Evolutionary conservation across 2,888 invertebrate genomes (phyloP).

Genomic region (Scaptodrosophila latifasciaeformis): DNA sequence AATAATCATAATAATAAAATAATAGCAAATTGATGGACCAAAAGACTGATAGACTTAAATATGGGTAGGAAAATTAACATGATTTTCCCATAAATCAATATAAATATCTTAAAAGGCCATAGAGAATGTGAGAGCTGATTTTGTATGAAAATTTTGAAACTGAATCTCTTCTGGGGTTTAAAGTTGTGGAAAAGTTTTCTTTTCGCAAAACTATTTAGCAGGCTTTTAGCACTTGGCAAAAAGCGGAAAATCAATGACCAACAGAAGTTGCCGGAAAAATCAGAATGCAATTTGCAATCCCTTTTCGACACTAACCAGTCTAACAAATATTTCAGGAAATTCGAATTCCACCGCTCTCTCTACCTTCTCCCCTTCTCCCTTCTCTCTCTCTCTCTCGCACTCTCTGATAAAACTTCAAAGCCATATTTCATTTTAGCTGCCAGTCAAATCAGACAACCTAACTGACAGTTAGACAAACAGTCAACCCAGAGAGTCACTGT

Average conservation of each 20-base stretch:
- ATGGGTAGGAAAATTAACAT: conserved; percentile 63
- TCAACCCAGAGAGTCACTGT: conserved; percentile 42
- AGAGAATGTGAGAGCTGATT: no score
- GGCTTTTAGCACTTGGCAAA: background rate
- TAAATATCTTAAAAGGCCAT: conserved; percentile 1
- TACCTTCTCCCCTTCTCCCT: conserved; percentile 10
- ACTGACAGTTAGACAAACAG: conserved; percentile 59
- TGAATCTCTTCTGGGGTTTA: no score
- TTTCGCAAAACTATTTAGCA: conserved; percentile 7
- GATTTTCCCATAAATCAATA: conserved; percentile 70
- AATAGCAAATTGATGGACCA: conserved; percentile 30
- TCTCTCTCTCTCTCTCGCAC: conserved; percentile 17
- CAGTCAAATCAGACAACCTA: conserved; percentile 65
- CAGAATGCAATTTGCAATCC: conserved; percentile 54
- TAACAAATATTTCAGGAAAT: conserved; percentile 31
- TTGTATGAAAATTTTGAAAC: no score
- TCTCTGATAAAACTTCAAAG: conserved; percentile 29
- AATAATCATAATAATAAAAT: conserved; percentile 43
- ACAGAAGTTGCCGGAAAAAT: conserved; percentile 57
- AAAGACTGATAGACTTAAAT: background rate
- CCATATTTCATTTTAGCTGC: conserved; percentile 63
- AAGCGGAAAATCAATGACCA: conserved; percentile 49
- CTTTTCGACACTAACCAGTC: background rate
- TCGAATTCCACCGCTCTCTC: background rate
- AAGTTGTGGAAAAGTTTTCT: background rate